A percentile compares a stretch with the other conserved stretches of the same genome.
These are phyloP conservation scores for Oncopeltus fasciatus DNA, from an alignment of 1,140 invertebrate genomes.

Conservation along the genomic window DNA sequence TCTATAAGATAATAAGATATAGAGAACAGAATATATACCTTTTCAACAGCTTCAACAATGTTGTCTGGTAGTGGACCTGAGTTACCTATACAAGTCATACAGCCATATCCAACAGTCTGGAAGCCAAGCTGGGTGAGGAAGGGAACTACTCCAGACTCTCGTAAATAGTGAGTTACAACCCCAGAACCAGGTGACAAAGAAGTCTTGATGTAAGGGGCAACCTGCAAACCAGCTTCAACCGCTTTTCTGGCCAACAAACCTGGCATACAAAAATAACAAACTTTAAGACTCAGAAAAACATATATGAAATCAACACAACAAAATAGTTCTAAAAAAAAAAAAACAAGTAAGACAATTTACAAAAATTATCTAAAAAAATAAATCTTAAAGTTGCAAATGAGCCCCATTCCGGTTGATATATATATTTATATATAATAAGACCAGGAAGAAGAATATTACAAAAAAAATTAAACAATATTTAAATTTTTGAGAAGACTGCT, in stretches of 20 bases:
- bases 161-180: constrained; percentile 92
- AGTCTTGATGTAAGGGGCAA: constrained; percentile 90
- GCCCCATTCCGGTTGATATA: too few relatives aligned
- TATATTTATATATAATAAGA: too few relatives aligned
- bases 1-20: neutral
- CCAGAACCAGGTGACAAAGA: constrained; percentile 91
- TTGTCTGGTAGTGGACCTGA: constrained; percentile 84
- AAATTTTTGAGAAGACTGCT: too few relatives aligned
- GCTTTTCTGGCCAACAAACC: constrained; percentile 91
- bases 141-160: constrained; percentile 73
- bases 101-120: constrained; percentile 88
- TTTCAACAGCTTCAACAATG: constrained; percentile 85
- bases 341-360: too few relatives aligned
- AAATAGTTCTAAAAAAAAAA: too few relatives aligned
- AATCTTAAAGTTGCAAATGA: too few relatives aligned
- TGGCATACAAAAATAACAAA: too few relatives aligned
- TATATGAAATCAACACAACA: too few relatives aligned
- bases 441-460: too few relatives aligned
- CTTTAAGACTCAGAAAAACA: too few relatives aligned
- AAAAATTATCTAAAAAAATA: too few relatives aligned
- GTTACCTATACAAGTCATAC: constrained; percentile 99
- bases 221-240: constrained; percentile 73
- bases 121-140: constrained; percentile 81
- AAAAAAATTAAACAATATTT: too few relatives aligned
- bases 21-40: constrained; percentile 36